Evolutionary conservation across 37 sponge, comb jelly and placozoan species (phyloP), one percentile per base, ranked within the genome.

Genomic region (Sycon ciliatum): DNA sequence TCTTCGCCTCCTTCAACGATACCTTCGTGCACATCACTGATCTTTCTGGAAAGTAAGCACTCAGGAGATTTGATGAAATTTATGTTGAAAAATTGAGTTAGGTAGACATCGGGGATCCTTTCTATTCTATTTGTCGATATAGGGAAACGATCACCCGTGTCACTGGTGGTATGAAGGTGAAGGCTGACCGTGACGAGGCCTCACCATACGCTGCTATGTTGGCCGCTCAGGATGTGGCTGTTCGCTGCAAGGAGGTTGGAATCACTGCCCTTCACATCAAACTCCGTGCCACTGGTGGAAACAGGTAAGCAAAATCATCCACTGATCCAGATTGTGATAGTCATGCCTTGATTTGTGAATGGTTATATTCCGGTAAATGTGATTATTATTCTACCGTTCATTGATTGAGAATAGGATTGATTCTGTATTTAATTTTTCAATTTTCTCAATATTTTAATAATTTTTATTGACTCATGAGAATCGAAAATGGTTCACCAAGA

Each of bases 161-260:
- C 6, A 98, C 99, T 57, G 99, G 99, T 35, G 99, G 99, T 9
- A 98, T 98, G 99, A 98, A 98, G 80, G 99, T 98, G 37, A 98
- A 98, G 76, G 94, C 99, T 18, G 99, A 98, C 82, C 56, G 99
- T 63, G 99, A 98, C 69, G 99, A 98, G 82, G 95, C 99, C 20
- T 92, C 93, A 16, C 99, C 99, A 7, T 98, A 98, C 74, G 99
- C 99, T 38, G 99, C 99, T 36, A 98, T 98, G 99, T 75, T 98
- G 81, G 99, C 99, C 60, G 99, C 99, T 13, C 99, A 98, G 74
- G 99, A 98, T 71, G 99, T 98, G 32, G 99, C 99, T 46, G 94
- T 57, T 30, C 57, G 83, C 11, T 98, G 99, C 72, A 89, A 93
- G 56, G 99, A 84, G 66, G 79, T 92, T 32, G 94, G 94, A 7